Evolutionary conservation across 2,888 invertebrate genomes (phyloP), one percentile per base, ranked within the genome.

Genomic region (Lathronympha strigana): DNA sequence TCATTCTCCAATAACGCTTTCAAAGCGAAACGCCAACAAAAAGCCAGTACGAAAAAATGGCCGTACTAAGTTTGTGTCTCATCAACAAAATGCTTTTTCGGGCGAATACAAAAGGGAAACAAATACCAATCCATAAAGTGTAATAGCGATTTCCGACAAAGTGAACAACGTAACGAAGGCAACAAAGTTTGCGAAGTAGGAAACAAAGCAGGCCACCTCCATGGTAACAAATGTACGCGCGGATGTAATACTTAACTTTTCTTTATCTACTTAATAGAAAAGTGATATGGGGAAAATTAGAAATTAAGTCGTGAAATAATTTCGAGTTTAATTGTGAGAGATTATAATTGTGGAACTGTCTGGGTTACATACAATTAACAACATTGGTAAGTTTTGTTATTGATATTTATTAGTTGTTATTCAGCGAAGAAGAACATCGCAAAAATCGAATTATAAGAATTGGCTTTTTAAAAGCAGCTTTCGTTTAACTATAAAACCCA

Each of bases 171-270:
- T 82, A 79, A 77, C 77, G 69, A 78, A 73, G 72, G 73, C 76
- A 78, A 82, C 81, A 82, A 84, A 87, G 83, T 86, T 88, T 76
- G 66, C 67, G 68, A 73, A 76, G 71, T 73, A 61, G 71, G 83
- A 86, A 86, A 87, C 84, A 85, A 87, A 85, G 76, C 84, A 86
- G 83, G 77, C 79, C 75, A 77, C 79, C 78, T 78, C 74, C 72
- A 74, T 74, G 75, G 76, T 78, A 81, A 81, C 81, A 76, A 80
- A 83, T 82, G 76, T 80, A 77, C 77, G 78, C 76, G 61, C 61
- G 63, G 68, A 69, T 71, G 69, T 72, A 69, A 70, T 61, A 61
- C 66, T 68, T 72, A 71, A 72, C 66, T 70, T 71, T 72, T 68
- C 68, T 70, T 69, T 69, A 69, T 69, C 61, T 61, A 60, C 61